A percentile compares a stretch with the other conserved stretches of the same genome.
phyloP scores from a whole-genome alignment of 1,140 invertebrate species.

The Amphibalanus amphitrite region DNA sequence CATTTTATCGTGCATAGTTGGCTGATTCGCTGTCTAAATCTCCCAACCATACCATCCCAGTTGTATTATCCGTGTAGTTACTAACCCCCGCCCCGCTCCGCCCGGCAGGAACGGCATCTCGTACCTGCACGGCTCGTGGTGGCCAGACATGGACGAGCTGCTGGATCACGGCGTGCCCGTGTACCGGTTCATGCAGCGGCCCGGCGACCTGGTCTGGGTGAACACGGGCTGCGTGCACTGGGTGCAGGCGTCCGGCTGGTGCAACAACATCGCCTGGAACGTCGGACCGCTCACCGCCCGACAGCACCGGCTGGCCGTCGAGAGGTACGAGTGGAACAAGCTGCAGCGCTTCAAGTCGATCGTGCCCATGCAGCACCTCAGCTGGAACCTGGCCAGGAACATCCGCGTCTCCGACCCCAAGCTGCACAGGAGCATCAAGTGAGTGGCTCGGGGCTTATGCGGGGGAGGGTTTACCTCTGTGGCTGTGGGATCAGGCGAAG shows the following conservation, averaged over 20 bases:
- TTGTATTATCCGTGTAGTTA: background rate
- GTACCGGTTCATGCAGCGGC: constrained; percentile 91
- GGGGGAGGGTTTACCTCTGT: no score
- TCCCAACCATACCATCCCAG: no score
- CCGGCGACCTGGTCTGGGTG: constrained; percentile 98
- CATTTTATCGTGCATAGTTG: no score
- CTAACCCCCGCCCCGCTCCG: constrained; percentile 7
- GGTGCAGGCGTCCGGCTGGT: constrained; percentile 34
- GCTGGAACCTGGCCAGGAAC: constrained; percentile 95
- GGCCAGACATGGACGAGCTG: constrained; percentile 89
- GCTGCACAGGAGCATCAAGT: constrained; percentile 72
- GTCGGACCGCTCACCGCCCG: constrained; percentile 87
- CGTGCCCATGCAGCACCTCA: constrained; percentile 95
- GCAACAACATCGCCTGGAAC: constrained; percentile 95
- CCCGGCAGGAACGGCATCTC: constrained; percentile 64
- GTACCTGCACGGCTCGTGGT: constrained; percentile 98
- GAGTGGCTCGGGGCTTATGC: constrained; percentile 25
- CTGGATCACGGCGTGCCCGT: constrained; percentile 91
- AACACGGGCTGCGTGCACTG: constrained; percentile 73
- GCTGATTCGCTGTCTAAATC: no score
- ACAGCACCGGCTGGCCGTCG: constrained; percentile 84
- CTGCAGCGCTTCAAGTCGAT: constrained; percentile 93
- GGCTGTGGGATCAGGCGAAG: no score
- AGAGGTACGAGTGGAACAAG: constrained; percentile 99
- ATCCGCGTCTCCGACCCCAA: constrained; percentile 86